Percentiles rank a stretch among this genome's conserved stretches.
Conservation (phyloP, 1,140 invertebrate species). For the Papilio polyxenes region DNA sequence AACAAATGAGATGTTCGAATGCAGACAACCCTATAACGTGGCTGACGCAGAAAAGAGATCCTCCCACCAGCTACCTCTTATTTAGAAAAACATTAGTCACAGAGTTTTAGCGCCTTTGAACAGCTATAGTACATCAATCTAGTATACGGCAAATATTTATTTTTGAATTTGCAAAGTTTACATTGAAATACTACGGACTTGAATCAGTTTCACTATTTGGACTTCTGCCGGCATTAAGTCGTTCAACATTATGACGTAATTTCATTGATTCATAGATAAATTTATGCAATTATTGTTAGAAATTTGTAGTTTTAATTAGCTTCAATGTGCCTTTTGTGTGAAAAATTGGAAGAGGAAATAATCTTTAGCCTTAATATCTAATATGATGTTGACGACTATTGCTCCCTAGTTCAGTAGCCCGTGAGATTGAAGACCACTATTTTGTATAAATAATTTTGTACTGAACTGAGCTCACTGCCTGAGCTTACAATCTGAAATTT, state of each 20-base stretch:
- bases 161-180: slow-evolving; percentile 35
- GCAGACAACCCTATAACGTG: not conserved
- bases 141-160: slow-evolving; percentile 33
- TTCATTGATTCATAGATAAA: not conserved
- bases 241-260: not conserved
- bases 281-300: not conserved
- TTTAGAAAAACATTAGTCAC: slow-evolving; percentile 40
- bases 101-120: slow-evolving; percentile 11
- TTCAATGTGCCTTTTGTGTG: not conserved
- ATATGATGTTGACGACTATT: too few species aligned
- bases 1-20: slow-evolving; percentile 29
- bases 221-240: not conserved
- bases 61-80: not conserved
- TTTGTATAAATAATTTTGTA: too few species aligned
- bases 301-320: not conserved
- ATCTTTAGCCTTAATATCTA: not conserved
- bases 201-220: slow-evolving; percentile 10
- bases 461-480: too few species aligned
- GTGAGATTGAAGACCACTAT: too few species aligned
- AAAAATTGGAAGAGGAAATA: not conserved
- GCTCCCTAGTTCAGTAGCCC: too few species aligned
- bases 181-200: slow-evolving; percentile 12
- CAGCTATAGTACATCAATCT: slow-evolving; percentile 34
- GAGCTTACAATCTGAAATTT: too few species aligned
- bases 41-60: slow-evolving; percentile 28